Base-by-base conservation (phyloP, 2,888 invertebrate genomes). In the Heterodera filipjevi region DNA sequence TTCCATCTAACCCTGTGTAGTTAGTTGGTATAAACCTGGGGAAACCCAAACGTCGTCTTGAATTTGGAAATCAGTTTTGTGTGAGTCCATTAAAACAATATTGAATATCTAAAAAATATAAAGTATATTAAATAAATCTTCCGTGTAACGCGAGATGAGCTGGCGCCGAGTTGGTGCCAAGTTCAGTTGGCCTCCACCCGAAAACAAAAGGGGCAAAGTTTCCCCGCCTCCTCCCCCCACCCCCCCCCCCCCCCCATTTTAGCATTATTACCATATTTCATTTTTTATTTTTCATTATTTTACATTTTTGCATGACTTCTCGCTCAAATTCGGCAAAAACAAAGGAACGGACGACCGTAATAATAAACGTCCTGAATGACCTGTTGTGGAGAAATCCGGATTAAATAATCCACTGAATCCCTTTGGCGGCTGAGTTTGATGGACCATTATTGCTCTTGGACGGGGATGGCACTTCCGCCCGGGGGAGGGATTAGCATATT, bases 311-410 rank as follows among this genome's bases (percentile, higher is more conserved):
- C 59, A 59, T 59, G 59, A 27, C 59, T 59, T 59, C 59, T 59
- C 27, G 6, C 27, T n/a, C 27, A 59, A 59, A n/a, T 5, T 22
- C 59, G 59, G 59, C 59, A 59, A 59, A 59, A 59, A 59, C 59
- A 59, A 59, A 59, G 59, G 59, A 59, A 12, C 6, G 27, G 59
- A 59, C 5, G 59, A 59, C 59, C n/a, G 27, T 59, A 59, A 59
- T 59, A 59, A 59, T 59, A 59, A 59, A 59, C 22, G 59, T 27
- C 59, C n/a, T n/a, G 22, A 59, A 59, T 59, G 59, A 59, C 59
- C 59, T 59, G 59, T 59, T 59, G 59, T 59, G 59, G 59, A 59
- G 59, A 59, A 59, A 59, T 59, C 27, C 59, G 59, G 59, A 59
- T 59, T 59, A 59, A 59, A 59, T 59, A 59, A 59, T 59, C 59